Conservation (phyloP, 2,888 invertebrate species). For the Heliconius aoede region DNA sequence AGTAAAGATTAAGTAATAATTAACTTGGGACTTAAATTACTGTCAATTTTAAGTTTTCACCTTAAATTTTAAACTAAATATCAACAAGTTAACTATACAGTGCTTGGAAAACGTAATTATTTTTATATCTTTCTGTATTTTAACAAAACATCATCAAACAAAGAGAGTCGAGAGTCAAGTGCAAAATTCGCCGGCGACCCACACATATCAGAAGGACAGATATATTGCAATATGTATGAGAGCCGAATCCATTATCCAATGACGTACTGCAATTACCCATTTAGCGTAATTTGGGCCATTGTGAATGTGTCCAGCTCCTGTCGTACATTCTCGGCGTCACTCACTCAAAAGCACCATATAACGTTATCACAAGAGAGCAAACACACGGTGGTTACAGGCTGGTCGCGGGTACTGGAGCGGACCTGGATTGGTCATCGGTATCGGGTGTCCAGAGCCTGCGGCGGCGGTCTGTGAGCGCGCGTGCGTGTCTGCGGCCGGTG, state of each 20-base stretch:
- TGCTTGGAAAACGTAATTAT: slow-evolving; percentile 59
- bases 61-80: background rate
- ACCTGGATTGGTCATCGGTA: slow-evolving; percentile 63
- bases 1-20: background rate
- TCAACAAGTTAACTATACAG: background rate
- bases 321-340: slow-evolving; percentile 77
- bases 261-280: slow-evolving; percentile 83
- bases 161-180: slow-evolving; percentile 73
- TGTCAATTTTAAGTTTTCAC: background rate
- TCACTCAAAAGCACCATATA: slow-evolving; percentile 80
- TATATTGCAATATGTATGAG: slow-evolving; percentile 74
- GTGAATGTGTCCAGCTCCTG: slow-evolving; percentile 72
- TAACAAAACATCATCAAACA: slow-evolving; percentile 71
- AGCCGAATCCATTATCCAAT: slow-evolving; percentile 82
- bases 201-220: slow-evolving; percentile 68
- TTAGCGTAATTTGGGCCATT: slow-evolving; percentile 82
- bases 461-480: slow-evolving; percentile 69
- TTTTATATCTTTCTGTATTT: slow-evolving; percentile 73
- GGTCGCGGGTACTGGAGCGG: slow-evolving; percentile 65
- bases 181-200: slow-evolving; percentile 75
- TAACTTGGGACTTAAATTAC: background rate
- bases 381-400: slow-evolving; percentile 69
- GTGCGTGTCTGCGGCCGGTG: slow-evolving; percentile 78
- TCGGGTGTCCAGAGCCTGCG: slow-evolving; percentile 64
- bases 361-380: slow-evolving; percentile 73